Percentiles rank a stretch among this genome's conserved stretches.
phyloP scores from a whole-genome alignment of 30 jellyfish, hydroid and myxozoan genomes.

The Turritopsis rubra region DNA sequence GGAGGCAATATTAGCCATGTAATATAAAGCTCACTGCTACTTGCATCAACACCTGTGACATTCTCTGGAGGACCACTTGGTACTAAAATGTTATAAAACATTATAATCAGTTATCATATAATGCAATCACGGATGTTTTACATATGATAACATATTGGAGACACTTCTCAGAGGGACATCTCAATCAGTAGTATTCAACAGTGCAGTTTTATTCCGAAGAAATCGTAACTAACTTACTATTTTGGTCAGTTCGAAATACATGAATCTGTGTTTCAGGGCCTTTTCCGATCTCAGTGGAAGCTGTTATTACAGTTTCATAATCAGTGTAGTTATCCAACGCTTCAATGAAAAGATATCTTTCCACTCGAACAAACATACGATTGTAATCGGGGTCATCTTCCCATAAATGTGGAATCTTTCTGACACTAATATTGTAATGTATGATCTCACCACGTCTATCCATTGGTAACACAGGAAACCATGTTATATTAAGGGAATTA shows the following conservation, averaged over 20 bases:
- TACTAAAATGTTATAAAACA: neutral
- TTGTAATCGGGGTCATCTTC: neutral
- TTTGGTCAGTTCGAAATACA: neutral
- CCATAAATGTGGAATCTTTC: conserved; percentile 4
- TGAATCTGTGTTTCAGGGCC: neutral
- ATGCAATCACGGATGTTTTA: no score
- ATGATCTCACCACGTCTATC: conserved; percentile 10
- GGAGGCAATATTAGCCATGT: neutral
- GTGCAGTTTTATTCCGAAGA: no score
- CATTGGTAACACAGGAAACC: conserved; percentile 12
- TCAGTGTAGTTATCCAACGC: neutral
- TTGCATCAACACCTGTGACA: conserved; percentile 12
- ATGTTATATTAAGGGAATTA: neutral
- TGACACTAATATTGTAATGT: neutral
- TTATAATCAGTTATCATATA: neutral
- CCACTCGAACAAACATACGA: neutral
- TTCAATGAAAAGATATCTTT: neutral
- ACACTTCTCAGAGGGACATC: no score
- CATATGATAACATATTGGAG: no score
- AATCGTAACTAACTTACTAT: neutral
- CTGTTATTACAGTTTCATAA: neutral
- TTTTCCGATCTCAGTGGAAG: neutral
- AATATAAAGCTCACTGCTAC: neutral
- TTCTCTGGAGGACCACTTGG: conserved; percentile 3
- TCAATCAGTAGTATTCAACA: no score